phyloP scores from a whole-genome alignment of 64 coral and sea anemone genomes.

The Montipora sp. region DNA sequence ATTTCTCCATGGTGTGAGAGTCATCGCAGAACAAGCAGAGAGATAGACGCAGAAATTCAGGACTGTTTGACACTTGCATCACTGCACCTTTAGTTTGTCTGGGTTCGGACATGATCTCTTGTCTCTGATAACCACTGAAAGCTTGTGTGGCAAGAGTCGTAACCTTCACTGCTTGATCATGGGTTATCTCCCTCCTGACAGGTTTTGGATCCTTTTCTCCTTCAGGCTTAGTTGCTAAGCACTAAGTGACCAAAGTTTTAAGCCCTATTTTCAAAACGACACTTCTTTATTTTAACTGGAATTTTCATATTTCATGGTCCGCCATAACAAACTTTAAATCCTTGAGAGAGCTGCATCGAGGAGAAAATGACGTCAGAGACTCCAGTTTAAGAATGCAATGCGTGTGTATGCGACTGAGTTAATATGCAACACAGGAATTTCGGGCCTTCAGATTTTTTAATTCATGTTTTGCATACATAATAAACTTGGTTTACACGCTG shows the following conservation, averaged over 20 bases:
- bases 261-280: conserved; percentile 39
- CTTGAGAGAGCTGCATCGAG: too few species aligned
- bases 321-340: too few species aligned
- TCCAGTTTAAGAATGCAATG: too few species aligned
- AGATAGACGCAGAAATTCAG: neutral
- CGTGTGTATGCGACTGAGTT: too few species aligned
- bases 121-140: too few species aligned
- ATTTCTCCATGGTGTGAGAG: conserved; percentile 36
- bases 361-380: too few species aligned
- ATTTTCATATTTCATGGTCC: too few species aligned
- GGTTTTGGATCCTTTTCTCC: neutral
- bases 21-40: neutral
- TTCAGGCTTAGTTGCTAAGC: conserved; percentile 9
- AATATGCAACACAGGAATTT: too few species aligned
- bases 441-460: too few species aligned
- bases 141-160: neutral
- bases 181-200: too few species aligned
- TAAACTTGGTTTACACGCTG: too few species aligned
- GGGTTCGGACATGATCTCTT: neutral
- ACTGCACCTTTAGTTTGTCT: neutral
- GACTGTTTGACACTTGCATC: neutral
- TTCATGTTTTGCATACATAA: too few species aligned
- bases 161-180: neutral
- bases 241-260: conserved; percentile 35
- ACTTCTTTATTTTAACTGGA: conserved; percentile 50